Base-by-base conservation (phyloP, 1,140 invertebrate genomes). In the Lepeophtheirus salmonis region DNA sequence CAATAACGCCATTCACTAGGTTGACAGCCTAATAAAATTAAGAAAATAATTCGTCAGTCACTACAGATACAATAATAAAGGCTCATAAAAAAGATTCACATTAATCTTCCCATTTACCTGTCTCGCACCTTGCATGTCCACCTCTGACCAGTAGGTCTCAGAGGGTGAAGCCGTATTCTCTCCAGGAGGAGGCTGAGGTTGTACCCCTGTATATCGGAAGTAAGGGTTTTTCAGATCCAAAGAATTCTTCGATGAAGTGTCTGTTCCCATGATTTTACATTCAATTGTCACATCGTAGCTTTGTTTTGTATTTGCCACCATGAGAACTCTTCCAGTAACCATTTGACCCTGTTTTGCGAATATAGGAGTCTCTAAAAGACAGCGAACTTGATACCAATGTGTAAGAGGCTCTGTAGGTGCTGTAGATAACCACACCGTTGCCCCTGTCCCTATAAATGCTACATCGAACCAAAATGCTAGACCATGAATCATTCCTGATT, bases 401-500 rank as follows among this genome's bases (percentile, higher is more conserved):
- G 95, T 98, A 1, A 98, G 74, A n/a, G 94, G 89, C 70, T 97
- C 91, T 16, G 91, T 97, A 0, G 95, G 95, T 4, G 92, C 82
- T 18, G 95, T 99, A n/a, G 92, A 97, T 2, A 98, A 72, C 92
- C 94, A 98, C 55, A 97, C 83, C 59, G 87, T 83, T 68, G 89
- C 83, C 62, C 79, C 81, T 58, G 81, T 82, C 22, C 95, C 95
- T 55, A 88, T 80, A 74, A 99, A 99, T 53, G 92, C 85, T n/a
- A 97, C 95, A 75, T 99, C 95, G 74, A 99, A 99, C 95, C 95
- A 99, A 74, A 98, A 97, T 17, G 95, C 95, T 61, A 99, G 74
- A 6, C 95, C 95, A 69, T 99, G 95, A 63, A 96, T 84, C 61
- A 90, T 89, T 51, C 89, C 91, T 18, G 91, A 85, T 70, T 95